Evolutionary conservation across 2,888 invertebrate genomes (phyloP), one percentile per base, ranked within the genome.

Genomic region (Pristionchus arcanus): DNA sequence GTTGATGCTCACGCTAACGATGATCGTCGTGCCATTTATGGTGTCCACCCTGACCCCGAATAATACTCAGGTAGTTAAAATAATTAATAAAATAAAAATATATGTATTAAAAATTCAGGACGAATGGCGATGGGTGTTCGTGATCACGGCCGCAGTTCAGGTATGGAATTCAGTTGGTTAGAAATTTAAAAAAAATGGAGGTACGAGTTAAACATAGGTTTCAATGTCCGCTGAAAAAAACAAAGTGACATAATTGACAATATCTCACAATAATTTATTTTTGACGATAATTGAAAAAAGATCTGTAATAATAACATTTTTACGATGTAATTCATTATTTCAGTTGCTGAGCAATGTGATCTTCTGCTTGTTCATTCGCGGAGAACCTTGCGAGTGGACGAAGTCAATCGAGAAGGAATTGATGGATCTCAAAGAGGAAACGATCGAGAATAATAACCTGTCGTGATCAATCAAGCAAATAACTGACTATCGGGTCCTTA

Each of bases 1-100:
- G n/a, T 91, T 95, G 55, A 94, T 94, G 89, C 90, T 94, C 90
- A 94, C 94, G 28, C 91, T 93, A 83, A 94, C 94, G 34, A 94
- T 94, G 94, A 90, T 94, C 68, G 90, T 94, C 63, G 92, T 94
- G 49, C 94, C 94, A 25, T 91, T 94, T 90, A 89, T 94, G 68
- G 93, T 94, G 89, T 94, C 93, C 68, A 87, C 91, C 0, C 89
- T 94, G 37, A 93, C 94, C 9, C 91, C 90, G 13, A 90, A 94
- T 84, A 93, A 94, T 90, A 94, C 94, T 7, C 92, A 92, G 53
- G 81, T 53, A 81, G 53, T 49, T 9, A 15, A 13, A 21, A n/a
- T 16, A 53, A 53, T 53, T 49, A 0, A 16, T 28, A 13, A 53
- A 81, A 28, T 49, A 81, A 63, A 49, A 49, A 31, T 68, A 25